A percentile compares a stretch with the other conserved stretches of the same genome.
Conservation (phyloP, 2,113 vertebrate species). For the Irena cyanogastra region DNA sequence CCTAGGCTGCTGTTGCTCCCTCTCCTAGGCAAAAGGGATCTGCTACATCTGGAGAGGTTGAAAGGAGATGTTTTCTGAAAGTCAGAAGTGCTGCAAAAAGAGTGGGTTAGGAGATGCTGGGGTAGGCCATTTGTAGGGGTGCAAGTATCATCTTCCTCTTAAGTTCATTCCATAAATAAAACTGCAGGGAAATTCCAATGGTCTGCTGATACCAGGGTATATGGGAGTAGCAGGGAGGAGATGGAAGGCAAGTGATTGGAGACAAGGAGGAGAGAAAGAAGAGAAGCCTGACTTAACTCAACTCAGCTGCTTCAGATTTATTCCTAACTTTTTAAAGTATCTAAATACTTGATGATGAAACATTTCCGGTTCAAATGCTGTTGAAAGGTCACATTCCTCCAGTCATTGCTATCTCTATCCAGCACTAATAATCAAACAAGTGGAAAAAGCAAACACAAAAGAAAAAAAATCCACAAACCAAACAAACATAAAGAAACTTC, state of each 20-base stretch:
- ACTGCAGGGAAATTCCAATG: not conserved
- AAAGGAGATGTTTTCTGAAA: not conserved
- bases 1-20: not conserved
- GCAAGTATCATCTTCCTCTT: not conserved
- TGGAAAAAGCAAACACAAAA: not conserved
- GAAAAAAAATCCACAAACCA: too few species aligned
- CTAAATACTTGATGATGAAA: not conserved
- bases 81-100: not conserved
- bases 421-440: not conserved
- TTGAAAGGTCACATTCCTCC: not conserved
- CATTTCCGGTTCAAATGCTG: not conserved
- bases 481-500: not conserved
- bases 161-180: not conserved
- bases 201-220: not conserved
- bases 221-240: not conserved
- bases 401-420: not conserved
- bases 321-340: not conserved
- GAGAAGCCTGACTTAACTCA: not conserved
- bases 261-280: not conserved
- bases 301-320: not conserved
- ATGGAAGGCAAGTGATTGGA: not conserved
- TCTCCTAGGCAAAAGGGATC: not conserved
- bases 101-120: not conserved
- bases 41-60: not conserved
- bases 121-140: not conserved